These are phyloP conservation scores for Solen grandis DNA, from an alignment of 1,140 invertebrate species.

Conservation along the genomic window DNA sequence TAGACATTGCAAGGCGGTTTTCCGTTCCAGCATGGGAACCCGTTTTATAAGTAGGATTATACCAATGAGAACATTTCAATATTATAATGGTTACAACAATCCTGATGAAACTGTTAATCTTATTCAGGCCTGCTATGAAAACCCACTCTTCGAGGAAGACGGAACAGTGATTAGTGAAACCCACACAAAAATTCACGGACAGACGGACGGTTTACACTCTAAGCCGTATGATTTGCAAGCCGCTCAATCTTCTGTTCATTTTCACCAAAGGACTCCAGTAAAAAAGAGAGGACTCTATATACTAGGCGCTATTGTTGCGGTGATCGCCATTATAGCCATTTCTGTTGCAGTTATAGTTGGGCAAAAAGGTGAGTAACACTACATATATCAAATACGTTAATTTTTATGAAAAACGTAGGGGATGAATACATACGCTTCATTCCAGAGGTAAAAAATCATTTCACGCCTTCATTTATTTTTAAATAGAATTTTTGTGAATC, in stretches of 20 bases:
- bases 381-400: too few relatives aligned
- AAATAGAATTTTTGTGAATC: too few relatives aligned
- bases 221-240: constrained; percentile 49
- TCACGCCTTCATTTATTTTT: too few relatives aligned
- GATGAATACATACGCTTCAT: too few relatives aligned
- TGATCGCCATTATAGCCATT: constrained; percentile 31
- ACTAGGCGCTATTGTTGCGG: neutral
- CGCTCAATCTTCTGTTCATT: constrained; percentile 47
- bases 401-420: too few relatives aligned
- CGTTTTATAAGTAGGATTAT: constrained; percentile 43
- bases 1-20: neutral
- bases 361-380: constrained; percentile 51
- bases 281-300: constrained; percentile 23
- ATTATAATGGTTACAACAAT: constrained; percentile 25
- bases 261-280: neutral
- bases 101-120: constrained; percentile 48
- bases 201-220: constrained; percentile 23
- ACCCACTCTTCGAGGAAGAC: constrained; percentile 52
- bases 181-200: constrained; percentile 43
- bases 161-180: constrained; percentile 39
- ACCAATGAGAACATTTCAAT: constrained; percentile 31
- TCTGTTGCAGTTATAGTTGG: constrained; percentile 32
- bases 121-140: constrained; percentile 54
- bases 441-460: too few relatives aligned
- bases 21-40: constrained; percentile 31